A percentile compares a stretch with the other conserved stretches of the same genome.
Evolutionary conservation across 2,113 vertebrate genomes (phyloP).

Genomic region (Bubo scandiacus): DNA sequence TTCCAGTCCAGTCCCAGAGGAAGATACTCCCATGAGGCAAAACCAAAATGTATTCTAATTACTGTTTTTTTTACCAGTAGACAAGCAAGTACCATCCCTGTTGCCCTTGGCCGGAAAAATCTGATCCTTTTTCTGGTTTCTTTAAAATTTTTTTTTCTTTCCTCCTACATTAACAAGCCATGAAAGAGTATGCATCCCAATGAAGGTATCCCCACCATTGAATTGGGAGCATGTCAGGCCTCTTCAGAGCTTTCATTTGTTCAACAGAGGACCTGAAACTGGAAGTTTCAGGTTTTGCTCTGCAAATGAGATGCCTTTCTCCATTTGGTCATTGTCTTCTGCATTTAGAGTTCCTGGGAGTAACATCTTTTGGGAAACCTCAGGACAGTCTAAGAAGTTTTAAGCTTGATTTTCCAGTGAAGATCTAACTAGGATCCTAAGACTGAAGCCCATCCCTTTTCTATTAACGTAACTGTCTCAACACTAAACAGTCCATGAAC

Average conservation of each 20-base stretch:
- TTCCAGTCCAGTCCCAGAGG: background rate
- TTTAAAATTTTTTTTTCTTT: background rate
- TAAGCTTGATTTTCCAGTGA: background rate
- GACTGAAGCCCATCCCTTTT: background rate
- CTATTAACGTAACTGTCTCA: background rate
- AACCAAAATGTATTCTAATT: background rate
- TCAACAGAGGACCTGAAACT: background rate
- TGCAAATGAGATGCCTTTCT: background rate
- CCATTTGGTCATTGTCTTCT: background rate
- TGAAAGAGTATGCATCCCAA: background rate
- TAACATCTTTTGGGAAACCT: background rate
- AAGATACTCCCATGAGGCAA: background rate
- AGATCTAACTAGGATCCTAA: background rate
- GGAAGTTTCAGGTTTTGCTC: background rate
- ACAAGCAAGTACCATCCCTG: background rate
- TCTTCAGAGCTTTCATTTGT: background rate
- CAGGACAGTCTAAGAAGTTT: background rate
- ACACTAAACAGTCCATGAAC: background rate
- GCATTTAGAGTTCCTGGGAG: background rate
- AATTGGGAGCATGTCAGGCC: background rate
- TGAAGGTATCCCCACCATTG: background rate
- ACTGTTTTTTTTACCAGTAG: background rate
- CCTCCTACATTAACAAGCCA: background rate
- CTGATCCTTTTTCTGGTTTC: background rate
- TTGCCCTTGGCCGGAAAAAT: background rate